Evolutionary conservation across 2,797 vertebrate genomes (phyloP).

Genomic region (Etheostoma perlongum): DNA sequence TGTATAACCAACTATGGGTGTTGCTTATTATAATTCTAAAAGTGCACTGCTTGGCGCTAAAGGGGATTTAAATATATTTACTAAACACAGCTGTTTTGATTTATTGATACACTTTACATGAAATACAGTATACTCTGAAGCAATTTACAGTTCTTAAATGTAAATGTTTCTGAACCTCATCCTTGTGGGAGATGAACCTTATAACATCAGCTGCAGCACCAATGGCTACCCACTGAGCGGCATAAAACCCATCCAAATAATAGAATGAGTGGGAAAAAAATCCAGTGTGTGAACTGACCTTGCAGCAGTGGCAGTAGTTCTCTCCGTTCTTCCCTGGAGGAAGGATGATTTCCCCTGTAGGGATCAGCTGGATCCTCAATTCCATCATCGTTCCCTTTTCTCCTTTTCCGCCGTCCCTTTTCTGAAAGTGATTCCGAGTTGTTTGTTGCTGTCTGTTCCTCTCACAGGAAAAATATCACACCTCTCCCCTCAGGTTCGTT

Average conservation of each 20-base stretch:
- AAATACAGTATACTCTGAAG: slow-evolving; percentile 1
- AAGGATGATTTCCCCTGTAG: slow-evolving; percentile 86
- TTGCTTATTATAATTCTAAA: slow-evolving; percentile 17
- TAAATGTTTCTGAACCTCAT: slow-evolving; percentile 27
- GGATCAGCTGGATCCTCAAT: slow-evolving; percentile 85
- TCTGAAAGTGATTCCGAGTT: background rate
- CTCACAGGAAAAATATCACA: background rate
- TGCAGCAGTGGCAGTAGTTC: slow-evolving; percentile 83
- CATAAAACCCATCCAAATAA: too few relatives aligned
- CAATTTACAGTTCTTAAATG: slow-evolving; percentile 16
- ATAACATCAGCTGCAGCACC: slow-evolving; percentile 41
- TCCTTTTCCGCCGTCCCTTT: background rate
- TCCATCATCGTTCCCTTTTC: slow-evolving; percentile 81
- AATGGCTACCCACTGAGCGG: too few relatives aligned
- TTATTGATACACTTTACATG: slow-evolving; percentile 17
- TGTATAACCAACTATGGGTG: background rate
- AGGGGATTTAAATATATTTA: slow-evolving; percentile 19
- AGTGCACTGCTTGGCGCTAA: slow-evolving; percentile 14
- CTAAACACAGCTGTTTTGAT: slow-evolving; percentile 30
- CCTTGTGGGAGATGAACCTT: slow-evolving; percentile 38
- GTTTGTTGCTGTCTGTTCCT: slow-evolving; percentile 16
- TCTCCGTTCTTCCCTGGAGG: slow-evolving; percentile 86
- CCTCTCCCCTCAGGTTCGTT: slow-evolving; percentile 6
- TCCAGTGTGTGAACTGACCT: slow-evolving; percentile 73
- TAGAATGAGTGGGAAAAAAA: too few relatives aligned